phyloP scores from a whole-genome alignment of 2,113 vertebrate species.

The Lates calcarifer region DNA sequence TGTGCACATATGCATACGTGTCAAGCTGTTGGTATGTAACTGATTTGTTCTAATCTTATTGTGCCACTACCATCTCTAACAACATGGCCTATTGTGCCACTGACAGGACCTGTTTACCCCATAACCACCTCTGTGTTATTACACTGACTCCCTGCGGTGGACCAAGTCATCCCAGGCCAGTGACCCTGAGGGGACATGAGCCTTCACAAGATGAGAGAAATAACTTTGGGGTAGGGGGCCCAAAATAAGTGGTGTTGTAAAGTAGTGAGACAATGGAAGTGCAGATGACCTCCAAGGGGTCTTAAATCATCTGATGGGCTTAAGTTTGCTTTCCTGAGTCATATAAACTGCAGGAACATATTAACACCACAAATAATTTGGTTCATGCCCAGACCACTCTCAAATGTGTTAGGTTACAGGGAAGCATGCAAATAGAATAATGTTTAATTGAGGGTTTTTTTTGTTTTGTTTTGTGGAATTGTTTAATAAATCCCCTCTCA shows the following conservation, averaged over 20 bases:
- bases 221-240: constrained; percentile 69
- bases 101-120: constrained; percentile 34
- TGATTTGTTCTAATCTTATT: constrained; percentile 26
- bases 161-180: constrained; percentile 40
- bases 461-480: neutral
- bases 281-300: constrained; percentile 59
- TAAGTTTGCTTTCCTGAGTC: constrained; percentile 59
- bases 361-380: constrained; percentile 39
- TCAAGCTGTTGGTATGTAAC: constrained; percentile 2
- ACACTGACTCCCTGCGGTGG: constrained; percentile 59
- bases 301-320: constrained; percentile 60
- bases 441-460: neutral
- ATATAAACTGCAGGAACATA: constrained; percentile 46
- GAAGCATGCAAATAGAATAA: constrained; percentile 5
- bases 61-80: neutral
- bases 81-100: constrained; percentile 37
- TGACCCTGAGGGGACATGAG: constrained; percentile 73
- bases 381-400: neutral
- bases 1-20: neutral
- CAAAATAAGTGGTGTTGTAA: constrained; percentile 68
- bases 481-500: neutral
- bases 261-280: constrained; percentile 67
- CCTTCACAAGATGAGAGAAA: constrained; percentile 71
- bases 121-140: constrained; percentile 58
- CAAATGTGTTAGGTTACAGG: neutral